These are phyloP conservation scores for Drosophila ercepeae DNA, from an alignment of 1,140 invertebrate species.

Conservation along the genomic window DNA sequence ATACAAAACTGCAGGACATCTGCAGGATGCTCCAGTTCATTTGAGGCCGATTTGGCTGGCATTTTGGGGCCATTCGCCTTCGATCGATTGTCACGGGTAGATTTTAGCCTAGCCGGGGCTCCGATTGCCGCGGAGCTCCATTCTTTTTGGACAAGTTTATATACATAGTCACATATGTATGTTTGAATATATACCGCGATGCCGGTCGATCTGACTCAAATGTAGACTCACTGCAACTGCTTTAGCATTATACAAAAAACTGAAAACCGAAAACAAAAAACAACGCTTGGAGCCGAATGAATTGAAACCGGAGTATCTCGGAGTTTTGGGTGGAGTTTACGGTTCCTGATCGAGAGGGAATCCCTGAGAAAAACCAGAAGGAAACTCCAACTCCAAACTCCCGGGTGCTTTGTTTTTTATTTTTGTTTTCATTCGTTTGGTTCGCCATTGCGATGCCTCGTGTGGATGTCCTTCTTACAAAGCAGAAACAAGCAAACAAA, in stretches of 20 bases:
- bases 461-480: conserved; percentile 40
- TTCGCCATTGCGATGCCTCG: conserved; percentile 30
- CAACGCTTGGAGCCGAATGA: conserved; percentile 15
- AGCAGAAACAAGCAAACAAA: conserved; percentile 4
- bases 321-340: conserved; percentile 24
- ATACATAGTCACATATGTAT: conserved; percentile 37
- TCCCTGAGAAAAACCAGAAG: too few relatives aligned
- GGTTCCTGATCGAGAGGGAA: conserved; percentile 23
- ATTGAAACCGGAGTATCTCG: conserved; percentile 2
- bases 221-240: conserved; percentile 23
- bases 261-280: conserved; percentile 15
- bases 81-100: conserved; percentile 15
- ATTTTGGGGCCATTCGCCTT: background rate
- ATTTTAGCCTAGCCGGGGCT: conserved; percentile 3
- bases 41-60: conserved; percentile 27
- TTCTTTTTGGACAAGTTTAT: conserved; percentile 8
- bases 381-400: too few relatives aligned
- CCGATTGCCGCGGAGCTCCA: background rate
- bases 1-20: conserved; percentile 3
- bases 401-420: conserved; percentile 8
- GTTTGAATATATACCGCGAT: conserved; percentile 17
- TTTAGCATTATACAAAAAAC: conserved; percentile 4
- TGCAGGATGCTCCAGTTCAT: conserved; percentile 36
- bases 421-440: conserved; percentile 13
- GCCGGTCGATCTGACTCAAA: conserved; percentile 30